A percentile compares a stretch with the other conserved stretches of the same genome.
Evolutionary conservation across 2,888 invertebrate genomes (phyloP).

Genomic region (Gymnoscelis rufifasciata): DNA sequence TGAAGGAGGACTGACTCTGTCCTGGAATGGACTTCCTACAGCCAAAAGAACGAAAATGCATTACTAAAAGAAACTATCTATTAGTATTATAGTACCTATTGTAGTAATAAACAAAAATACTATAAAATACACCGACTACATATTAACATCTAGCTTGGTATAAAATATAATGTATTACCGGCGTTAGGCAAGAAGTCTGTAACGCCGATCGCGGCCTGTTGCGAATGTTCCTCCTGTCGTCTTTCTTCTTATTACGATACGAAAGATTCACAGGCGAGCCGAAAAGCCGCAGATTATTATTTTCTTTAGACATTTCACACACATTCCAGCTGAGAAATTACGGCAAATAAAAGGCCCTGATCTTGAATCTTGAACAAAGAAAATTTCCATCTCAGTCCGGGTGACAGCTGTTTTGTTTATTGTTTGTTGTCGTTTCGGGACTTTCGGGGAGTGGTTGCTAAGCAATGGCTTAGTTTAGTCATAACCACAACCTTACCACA

Average conservation of each 20-base stretch:
- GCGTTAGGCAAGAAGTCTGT: constrained; percentile 56
- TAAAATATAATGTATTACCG: constrained; percentile 40
- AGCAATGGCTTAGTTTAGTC: constrained; percentile 34
- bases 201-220: constrained; percentile 67
- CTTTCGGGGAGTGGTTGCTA: constrained; percentile 40
- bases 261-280: constrained; percentile 71
- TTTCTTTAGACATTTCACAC: constrained; percentile 71
- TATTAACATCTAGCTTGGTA: no score
- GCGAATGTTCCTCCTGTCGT: constrained; percentile 57
- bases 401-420: constrained; percentile 6
- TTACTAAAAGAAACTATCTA: no score
- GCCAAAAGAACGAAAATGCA: no score
- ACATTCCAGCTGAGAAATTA: constrained; percentile 36
- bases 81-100: no score
- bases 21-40: no score
- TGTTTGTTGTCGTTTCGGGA: constrained; percentile 42
- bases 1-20: no score
- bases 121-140: no score
- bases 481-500: no score
- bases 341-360: no score
- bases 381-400: background rate
- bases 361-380: no score
- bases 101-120: no score
- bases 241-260: constrained; percentile 64
- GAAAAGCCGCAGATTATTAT: constrained; percentile 59